Conservation (phyloP, 2,888 invertebrate genomes). For the Caenorhabditis panamensis region DNA sequence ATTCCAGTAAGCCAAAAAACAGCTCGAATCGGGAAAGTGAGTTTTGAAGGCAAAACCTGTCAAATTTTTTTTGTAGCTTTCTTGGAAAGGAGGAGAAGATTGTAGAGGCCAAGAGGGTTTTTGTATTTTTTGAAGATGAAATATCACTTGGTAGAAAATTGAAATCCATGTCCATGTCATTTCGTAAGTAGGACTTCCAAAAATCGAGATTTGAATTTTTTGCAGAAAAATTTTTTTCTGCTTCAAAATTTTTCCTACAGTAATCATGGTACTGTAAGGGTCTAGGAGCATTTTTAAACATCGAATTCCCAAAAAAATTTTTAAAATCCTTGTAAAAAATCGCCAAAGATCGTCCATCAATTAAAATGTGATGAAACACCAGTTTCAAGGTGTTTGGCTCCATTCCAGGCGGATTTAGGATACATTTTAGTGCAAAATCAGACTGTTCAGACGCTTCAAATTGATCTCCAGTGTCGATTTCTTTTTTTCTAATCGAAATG, state of each 20-base stretch:
- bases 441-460: too few relatives aligned
- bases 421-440: slow-evolving; percentile 10
- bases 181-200: slow-evolving; percentile 17
- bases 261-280: slow-evolving; percentile 28
- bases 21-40: slow-evolving; percentile 43
- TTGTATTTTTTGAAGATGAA: not conserved
- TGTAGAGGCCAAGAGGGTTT: slow-evolving; percentile 1
- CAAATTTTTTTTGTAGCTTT: slow-evolving; percentile 17
- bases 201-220: not conserved
- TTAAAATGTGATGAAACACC: slow-evolving; percentile 66
- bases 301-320: not conserved
- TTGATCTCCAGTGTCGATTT: too few relatives aligned
- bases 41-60: slow-evolving; percentile 3
- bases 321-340: slow-evolving; percentile 63
- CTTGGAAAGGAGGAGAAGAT: slow-evolving; percentile 6
- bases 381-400: slow-evolving; percentile 14
- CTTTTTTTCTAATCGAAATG: not conserved
- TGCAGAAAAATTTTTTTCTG: too few relatives aligned
- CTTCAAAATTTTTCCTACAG: slow-evolving; percentile 7
- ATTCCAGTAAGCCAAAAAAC: slow-evolving; percentile 9
- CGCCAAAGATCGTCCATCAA: slow-evolving; percentile 64
- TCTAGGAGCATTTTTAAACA: not conserved
- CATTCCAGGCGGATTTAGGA: not conserved
- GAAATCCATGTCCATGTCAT: not conserved
- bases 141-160: slow-evolving; percentile 10